phyloP scores from a whole-genome alignment of 2,113 vertebrate species.

The Hippocampus zosterae region DNA sequence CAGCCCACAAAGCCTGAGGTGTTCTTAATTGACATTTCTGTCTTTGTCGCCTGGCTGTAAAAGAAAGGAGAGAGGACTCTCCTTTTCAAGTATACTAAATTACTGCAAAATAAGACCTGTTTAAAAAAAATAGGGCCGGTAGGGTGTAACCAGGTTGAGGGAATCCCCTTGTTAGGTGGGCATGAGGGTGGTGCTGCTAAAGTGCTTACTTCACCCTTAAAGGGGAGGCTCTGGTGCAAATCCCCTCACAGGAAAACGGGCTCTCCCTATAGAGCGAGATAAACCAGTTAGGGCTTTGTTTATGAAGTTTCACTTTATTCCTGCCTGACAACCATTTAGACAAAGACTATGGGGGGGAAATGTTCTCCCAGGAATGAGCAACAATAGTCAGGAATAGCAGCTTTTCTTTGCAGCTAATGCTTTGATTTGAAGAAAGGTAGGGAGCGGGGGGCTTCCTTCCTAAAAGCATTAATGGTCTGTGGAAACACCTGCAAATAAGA shows the following conservation, averaged over 20 bases:
- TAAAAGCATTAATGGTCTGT: conserved; percentile 85
- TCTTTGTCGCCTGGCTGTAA: conserved; percentile 64
- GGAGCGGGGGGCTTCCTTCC: conserved; percentile 73
- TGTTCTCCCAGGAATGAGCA: conserved; percentile 81
- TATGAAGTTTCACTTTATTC: conserved; percentile 92
- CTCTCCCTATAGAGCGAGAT: conserved; percentile 76
- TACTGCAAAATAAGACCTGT: conserved; percentile 67
- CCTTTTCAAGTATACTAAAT: conserved; percentile 63
- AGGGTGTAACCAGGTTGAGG: conserved; percentile 60
- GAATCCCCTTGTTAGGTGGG: conserved; percentile 66
- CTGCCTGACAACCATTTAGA: conserved; percentile 95
- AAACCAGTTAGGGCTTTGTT: conserved; percentile 87
- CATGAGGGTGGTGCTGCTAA: conserved; percentile 51
- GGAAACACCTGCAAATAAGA: conserved; percentile 93
- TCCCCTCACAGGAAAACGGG: conserved; percentile 74
- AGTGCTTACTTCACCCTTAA: conserved; percentile 73
- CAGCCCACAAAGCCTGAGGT: conserved; percentile 62
- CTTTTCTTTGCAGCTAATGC: conserved; percentile 86
- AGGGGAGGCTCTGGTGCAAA: conserved; percentile 78
- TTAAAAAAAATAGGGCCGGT: conserved; percentile 48
- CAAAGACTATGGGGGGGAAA: conserved; percentile 90
- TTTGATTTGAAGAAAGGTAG: conserved; percentile 73
- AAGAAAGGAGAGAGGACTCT: conserved; percentile 41
- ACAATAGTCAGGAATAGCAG: conserved; percentile 85
- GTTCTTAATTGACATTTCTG: conserved; percentile 77